These are phyloP conservation scores for Drosophila emarginata DNA, from an alignment of 2,888 invertebrate genomes.

Conservation along the genomic window DNA sequence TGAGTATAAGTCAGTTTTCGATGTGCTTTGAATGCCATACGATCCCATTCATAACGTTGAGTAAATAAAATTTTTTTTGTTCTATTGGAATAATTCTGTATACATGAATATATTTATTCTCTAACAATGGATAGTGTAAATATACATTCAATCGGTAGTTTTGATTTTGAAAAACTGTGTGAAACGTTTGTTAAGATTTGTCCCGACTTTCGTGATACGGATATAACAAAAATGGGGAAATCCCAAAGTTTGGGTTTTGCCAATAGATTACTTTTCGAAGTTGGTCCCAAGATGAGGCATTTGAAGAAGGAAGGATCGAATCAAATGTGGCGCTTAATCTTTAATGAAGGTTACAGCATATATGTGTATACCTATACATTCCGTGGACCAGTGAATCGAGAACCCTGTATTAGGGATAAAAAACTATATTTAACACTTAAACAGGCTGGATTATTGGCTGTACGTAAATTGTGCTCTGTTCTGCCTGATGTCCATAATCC, in stretches of 20 bases:
- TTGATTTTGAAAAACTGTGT: conserved; percentile 27
- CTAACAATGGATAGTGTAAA: conserved; percentile 19
- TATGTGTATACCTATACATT: conserved; percentile 50
- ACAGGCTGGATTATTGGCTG: conserved; percentile 58
- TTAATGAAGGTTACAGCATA: conserved; percentile 34
- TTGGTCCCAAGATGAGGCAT: conserved; percentile 48
- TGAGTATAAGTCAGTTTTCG: neutral
- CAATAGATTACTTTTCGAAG: conserved; percentile 49
- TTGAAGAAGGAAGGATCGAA: conserved; percentile 42
- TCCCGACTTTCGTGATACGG: conserved; percentile 43
- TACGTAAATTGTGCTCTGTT: conserved; percentile 32
- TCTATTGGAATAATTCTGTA: too few relatives aligned
- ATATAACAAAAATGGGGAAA: neutral
- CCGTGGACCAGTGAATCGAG: conserved; percentile 40
- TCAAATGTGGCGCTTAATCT: conserved; percentile 54
- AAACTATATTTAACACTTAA: conserved; percentile 57
- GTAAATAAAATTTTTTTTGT: neutral
- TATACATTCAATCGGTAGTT: neutral
- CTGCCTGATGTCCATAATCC: conserved; percentile 27
- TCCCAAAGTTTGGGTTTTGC: conserved; percentile 56
- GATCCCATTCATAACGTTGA: neutral
- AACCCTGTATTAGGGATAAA: conserved; percentile 40
- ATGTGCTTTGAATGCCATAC: neutral
- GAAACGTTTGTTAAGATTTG: conserved; percentile 43
- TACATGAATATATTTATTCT: neutral